Percentiles rank a stretch among this genome's conserved stretches.
Conservation (phyloP, 2,113 vertebrate species). For the Rostratula benghalensis region DNA sequence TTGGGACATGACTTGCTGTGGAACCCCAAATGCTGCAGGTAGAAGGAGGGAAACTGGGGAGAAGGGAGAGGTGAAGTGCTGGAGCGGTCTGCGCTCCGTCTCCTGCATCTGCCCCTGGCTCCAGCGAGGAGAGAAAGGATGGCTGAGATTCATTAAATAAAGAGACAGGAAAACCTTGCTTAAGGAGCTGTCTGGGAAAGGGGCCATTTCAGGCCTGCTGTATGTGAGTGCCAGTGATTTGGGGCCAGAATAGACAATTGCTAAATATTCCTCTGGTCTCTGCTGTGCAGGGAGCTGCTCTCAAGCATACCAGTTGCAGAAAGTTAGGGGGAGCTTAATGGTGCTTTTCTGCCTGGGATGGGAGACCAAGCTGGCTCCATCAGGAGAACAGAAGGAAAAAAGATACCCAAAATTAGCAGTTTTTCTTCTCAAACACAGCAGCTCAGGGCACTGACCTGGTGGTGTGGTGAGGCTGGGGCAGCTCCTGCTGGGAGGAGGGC, state of each 20-base stretch:
- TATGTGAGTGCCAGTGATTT: constrained; percentile 18
- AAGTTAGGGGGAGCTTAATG: rapidly evolving
- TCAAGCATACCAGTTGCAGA: neutral
- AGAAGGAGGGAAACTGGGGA: neutral
- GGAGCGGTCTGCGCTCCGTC: neutral
- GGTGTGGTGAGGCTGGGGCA: rapidly evolving
- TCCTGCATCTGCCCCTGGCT: constrained; percentile 30
- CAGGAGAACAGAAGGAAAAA: neutral
- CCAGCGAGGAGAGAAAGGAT: constrained; percentile 23
- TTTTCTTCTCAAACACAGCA: neutral
- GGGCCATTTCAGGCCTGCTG: constrained; percentile 52
- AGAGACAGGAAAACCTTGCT: constrained; percentile 54
- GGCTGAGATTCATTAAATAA: constrained; percentile 49
- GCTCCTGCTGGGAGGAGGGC: neutral
- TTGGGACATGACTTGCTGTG: neutral
- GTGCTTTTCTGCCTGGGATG: neutral
- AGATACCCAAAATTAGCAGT: neutral
- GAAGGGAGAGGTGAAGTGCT: neutral
- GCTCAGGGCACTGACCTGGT: neutral
- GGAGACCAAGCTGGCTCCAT: neutral
- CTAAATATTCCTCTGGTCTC: neutral
- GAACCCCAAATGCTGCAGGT: neutral
- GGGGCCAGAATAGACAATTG: constrained; percentile 35
- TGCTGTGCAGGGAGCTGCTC: neutral
- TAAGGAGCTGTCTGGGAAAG: constrained; percentile 56